A percentile compares a stretch with the other conserved stretches of the same genome.
Conservation (phyloP, 2,888 invertebrate genomes). For the Linhomoeus sp. region DNA sequence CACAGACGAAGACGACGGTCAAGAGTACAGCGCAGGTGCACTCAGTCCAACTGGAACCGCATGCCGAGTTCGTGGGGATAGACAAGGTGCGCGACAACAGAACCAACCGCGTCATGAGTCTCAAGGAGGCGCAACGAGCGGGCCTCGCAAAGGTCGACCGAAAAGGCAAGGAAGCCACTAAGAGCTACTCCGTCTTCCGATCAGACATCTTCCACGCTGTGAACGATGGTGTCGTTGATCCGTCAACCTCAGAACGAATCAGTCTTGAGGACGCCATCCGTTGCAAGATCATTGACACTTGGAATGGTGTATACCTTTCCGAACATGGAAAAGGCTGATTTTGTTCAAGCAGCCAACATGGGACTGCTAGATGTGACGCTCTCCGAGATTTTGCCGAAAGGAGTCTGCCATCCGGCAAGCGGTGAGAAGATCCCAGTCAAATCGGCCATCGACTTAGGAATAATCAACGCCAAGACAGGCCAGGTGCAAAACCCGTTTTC, state of each 20-base stretch:
- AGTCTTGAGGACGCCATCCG: constrained; percentile 64
- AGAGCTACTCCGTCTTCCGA: constrained; percentile 24
- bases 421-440: constrained; percentile 20
- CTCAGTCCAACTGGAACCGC: constrained; percentile 25
- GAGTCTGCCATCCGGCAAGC: constrained; percentile 23
- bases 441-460: constrained; percentile 50
- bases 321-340: constrained; percentile 11
- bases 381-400: constrained; percentile 23
- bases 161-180: constrained; percentile 26
- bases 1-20: constrained; percentile 27
- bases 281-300: constrained; percentile 51
- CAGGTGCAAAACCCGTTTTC: constrained; percentile 55
- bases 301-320: no score
- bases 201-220: constrained; percentile 40
- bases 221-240: constrained; percentile 49
- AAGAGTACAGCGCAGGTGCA: constrained; percentile 26
- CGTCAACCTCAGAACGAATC: constrained; percentile 50
- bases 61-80: constrained; percentile 27
- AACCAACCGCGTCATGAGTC: constrained; percentile 19
- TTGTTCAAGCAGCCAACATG: constrained; percentile 23
- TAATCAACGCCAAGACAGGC: constrained; percentile 64
- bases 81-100: constrained; percentile 23
- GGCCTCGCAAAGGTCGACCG: constrained; percentile 27
- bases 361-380: constrained; percentile 26
- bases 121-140: constrained; percentile 27